Conservation (phyloP, 1,140 invertebrate species). For the Bombus ignitus region DNA sequence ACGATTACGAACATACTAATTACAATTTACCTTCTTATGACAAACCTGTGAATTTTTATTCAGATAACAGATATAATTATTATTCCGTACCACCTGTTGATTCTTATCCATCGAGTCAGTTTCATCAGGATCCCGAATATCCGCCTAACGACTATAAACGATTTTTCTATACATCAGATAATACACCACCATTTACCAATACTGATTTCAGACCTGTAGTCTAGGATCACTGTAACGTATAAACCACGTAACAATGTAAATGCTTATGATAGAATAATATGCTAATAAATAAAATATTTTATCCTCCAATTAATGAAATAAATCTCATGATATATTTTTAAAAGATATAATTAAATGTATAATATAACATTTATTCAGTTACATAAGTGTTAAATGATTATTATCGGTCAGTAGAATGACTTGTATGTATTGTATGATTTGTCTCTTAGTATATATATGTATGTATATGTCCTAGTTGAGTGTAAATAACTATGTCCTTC, state of each 20-base stretch:
- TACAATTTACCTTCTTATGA: constrained; percentile 51
- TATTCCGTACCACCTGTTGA: constrained; percentile 11
- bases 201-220: constrained; percentile 41
- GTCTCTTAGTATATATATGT: background rate
- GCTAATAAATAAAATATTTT: constrained; percentile 1
- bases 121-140: constrained; percentile 29
- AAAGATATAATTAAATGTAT: background rate
- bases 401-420: background rate
- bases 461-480: background rate
- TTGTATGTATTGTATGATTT: background rate
- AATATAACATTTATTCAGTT: background rate
- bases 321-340: background rate
- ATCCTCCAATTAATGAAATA: background rate
- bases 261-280: too few relatives aligned
- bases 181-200: constrained; percentile 10
- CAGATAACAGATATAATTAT: constrained; percentile 41
- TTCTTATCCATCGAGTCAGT: constrained; percentile 20
- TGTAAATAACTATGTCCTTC: constrained; percentile 23
- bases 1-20: constrained; percentile 27
- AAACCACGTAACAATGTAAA: background rate
- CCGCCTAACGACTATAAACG: constrained; percentile 18
- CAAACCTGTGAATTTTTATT: constrained; percentile 47
- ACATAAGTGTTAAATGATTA: background rate
- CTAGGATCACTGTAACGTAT: background rate
- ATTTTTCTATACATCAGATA: constrained; percentile 26